Evolutionary conservation across 2,797 vertebrate species (phyloP), one percentile per base, ranked within the genome.

Genomic region (Helarctos malayanus): DNA sequence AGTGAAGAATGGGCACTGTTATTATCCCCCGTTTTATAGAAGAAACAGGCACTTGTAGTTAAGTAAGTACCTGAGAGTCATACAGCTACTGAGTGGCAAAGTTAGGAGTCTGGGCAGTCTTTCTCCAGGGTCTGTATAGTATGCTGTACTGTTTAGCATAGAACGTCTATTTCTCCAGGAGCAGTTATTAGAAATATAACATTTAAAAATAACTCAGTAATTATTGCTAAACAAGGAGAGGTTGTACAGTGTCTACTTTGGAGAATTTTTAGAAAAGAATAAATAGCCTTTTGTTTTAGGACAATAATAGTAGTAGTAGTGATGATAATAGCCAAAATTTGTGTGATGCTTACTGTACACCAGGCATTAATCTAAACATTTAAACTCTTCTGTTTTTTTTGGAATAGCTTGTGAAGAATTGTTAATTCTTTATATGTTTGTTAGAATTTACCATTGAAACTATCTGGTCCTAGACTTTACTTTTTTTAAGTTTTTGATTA

Each of bases 151-250:
- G 13, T 79, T 83, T 91, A 79, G 25, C 71, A 3, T 16, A 75
- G 73, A 68, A 75, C 14, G 19, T 80, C 25, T 7, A 38, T 85
- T 92, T 89, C 23, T 92, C 19, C 35, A 52, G 76, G 88, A 91
- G 61, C 65, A 84, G 10, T 88, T 38, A 16, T 83, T 54, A 75
- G 57, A 92, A 84, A 89, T 25, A 12, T 54, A 81, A 38, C 19
- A 75, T 79, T 85, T 68, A 80, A 93, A 87, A 88, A 89, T 73
- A 87, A 78, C 63, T 91, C 93, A 68, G 35, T 83, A 79, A 76
- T 93, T 82, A 80, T 68, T 71, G 38, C 76, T 78, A 49, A 87
- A 79, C 41, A 79, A 68, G 25, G 23, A 25, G 21, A 71, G 38
- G 63, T 86, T 84, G 25, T 80, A 41, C 14, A 57, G 32, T 90